phyloP scores from a whole-genome alignment of 2,797 vertebrate species.

The Thaleichthys pacificus region DNA sequence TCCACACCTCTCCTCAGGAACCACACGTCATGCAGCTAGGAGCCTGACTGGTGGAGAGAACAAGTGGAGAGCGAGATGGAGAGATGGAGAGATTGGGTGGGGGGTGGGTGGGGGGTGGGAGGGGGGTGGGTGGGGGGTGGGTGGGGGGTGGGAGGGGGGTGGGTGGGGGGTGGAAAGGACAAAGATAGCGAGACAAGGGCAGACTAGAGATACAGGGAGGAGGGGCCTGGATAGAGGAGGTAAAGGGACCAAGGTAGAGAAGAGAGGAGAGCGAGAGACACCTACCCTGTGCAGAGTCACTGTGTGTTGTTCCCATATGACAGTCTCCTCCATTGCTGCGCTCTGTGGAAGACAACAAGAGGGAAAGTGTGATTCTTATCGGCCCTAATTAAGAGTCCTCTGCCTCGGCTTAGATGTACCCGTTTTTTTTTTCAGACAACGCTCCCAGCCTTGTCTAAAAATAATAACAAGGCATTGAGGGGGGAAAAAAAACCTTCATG shows the following conservation, averaged over 20 bases:
- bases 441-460: neutral
- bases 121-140: too few relatives aligned
- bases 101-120: too few relatives aligned
- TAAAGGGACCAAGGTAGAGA: neutral
- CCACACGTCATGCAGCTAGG: slow-evolving; percentile 10
- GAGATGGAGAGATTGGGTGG: slow-evolving; percentile 12
- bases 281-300: slow-evolving; percentile 93
- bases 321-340: slow-evolving; percentile 91
- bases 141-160: too few relatives aligned
- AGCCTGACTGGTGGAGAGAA: neutral
- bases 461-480: neutral
- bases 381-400: neutral
- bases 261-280: neutral
- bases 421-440: too few relatives aligned
- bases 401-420: neutral
- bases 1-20: neutral
- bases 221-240: slow-evolving; percentile 5
- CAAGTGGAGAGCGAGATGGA: neutral
- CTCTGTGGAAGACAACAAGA: slow-evolving; percentile 64
- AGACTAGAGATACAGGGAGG: slow-evolving; percentile 10
- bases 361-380: neutral
- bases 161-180: too few relatives aligned
- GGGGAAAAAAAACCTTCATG: neutral
- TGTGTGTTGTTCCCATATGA: slow-evolving; percentile 92
- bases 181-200: slow-evolving; percentile 8